A percentile compares a stretch with the other conserved stretches of the same genome.
Conservation (phyloP, 2,888 invertebrate genomes). For the Deilephila elpenor region DNA sequence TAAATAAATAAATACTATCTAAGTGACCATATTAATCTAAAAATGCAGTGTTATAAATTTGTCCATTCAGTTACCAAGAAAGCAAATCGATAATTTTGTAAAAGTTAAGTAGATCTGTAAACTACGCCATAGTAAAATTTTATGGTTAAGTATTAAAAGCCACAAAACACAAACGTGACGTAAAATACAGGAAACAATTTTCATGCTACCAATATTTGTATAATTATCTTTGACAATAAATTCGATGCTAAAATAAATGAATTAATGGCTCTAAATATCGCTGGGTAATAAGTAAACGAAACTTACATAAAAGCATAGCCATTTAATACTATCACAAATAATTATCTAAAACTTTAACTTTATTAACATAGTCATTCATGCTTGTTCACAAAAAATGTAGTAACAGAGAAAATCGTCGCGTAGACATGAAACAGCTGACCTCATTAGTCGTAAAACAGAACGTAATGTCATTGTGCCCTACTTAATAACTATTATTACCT, state of each 20-base stretch:
- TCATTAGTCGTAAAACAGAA: slow-evolving; percentile 13
- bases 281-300: slow-evolving; percentile 26
- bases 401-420: background rate
- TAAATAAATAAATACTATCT: slow-evolving; percentile 26
- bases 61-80: background rate
- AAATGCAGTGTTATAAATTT: slow-evolving; percentile 7
- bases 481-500: slow-evolving; percentile 22
- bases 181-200: background rate
- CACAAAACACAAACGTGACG: background rate
- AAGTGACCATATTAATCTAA: slow-evolving; percentile 11
- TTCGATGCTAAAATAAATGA: slow-evolving; percentile 12
- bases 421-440: slow-evolving; percentile 10
- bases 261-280: slow-evolving; percentile 19
- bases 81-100: background rate
- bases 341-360: slow-evolving; percentile 25
- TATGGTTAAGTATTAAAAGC: background rate
- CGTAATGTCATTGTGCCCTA: slow-evolving; percentile 16
- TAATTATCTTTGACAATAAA: background rate
- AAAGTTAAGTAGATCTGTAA: background rate
- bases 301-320: slow-evolving; percentile 40
- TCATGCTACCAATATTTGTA: background rate
- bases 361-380: slow-evolving; percentile 19
- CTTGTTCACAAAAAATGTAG: background rate
- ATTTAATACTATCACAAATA: slow-evolving; percentile 43
- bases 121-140: background rate